Evolutionary conservation across 2,888 invertebrate genomes (phyloP).

Genomic region (Cantharis rufa): DNA sequence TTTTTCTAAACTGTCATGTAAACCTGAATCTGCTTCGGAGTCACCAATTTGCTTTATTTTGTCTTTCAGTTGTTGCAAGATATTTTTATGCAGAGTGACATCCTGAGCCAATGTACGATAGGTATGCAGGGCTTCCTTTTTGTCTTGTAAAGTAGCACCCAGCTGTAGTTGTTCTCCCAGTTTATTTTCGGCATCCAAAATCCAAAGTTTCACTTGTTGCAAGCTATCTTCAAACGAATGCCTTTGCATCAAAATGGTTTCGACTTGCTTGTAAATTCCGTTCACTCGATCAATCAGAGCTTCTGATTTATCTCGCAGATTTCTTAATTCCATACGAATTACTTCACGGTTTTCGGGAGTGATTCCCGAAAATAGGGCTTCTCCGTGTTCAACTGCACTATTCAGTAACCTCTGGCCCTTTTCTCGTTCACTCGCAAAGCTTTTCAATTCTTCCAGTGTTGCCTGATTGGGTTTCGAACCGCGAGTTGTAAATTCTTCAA

Average conservation of each 20-base stretch:
- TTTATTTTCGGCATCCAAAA: slow-evolving; percentile 77
- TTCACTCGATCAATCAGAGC: slow-evolving; percentile 83
- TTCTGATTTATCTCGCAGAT: slow-evolving; percentile 82
- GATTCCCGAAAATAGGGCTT: slow-evolving; percentile 82
- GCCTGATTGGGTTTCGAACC: slow-evolving; percentile 74
- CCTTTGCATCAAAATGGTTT: slow-evolving; percentile 86
- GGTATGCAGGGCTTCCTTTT: slow-evolving; percentile 83
- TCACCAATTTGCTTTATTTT: slow-evolving; percentile 80
- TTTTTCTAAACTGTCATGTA: slow-evolving; percentile 72
- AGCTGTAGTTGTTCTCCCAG: slow-evolving; percentile 72
- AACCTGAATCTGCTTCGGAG: slow-evolving; percentile 75
- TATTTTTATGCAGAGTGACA: slow-evolving; percentile 81
- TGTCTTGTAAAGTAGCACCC: slow-evolving; percentile 82
- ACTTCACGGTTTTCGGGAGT: slow-evolving; percentile 85
- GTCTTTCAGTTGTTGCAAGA: slow-evolving; percentile 81
- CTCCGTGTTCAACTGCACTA: slow-evolving; percentile 83
- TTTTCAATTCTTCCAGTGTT: slow-evolving; percentile 76
- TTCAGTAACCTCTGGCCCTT: slow-evolving; percentile 78
- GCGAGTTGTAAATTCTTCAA: slow-evolving; percentile 74
- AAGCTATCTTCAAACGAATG: slow-evolving; percentile 93
- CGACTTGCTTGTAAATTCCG: slow-evolving; percentile 82
- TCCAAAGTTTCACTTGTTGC: slow-evolving; percentile 85
- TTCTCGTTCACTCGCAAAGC: slow-evolving; percentile 74
- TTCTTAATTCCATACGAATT: slow-evolving; percentile 80
- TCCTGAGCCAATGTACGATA: slow-evolving; percentile 83